These are phyloP conservation scores for Labrus mixtus DNA, from an alignment of 2,113 vertebrate species.

Conservation along the genomic window DNA sequence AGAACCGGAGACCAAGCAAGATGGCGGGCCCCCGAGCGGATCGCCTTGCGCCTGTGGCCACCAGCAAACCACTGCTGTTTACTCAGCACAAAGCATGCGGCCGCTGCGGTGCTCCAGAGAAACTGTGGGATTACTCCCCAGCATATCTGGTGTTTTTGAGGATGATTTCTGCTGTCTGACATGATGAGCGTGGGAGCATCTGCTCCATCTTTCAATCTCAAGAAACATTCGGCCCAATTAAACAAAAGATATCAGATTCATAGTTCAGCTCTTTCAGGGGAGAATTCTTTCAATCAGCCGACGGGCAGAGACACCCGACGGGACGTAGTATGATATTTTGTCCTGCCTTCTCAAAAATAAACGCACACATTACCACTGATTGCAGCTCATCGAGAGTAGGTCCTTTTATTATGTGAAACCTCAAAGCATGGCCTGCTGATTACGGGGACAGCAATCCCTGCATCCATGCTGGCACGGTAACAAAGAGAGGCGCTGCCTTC, in stretches of 20 bases:
- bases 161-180: constrained; percentile 14
- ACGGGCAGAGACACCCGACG: neutral
- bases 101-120: constrained; percentile 15
- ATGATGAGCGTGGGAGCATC: neutral
- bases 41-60: constrained; percentile 45
- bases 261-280: neutral
- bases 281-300: constrained; percentile 27
- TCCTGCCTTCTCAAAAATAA: constrained; percentile 62
- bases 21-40: constrained; percentile 16
- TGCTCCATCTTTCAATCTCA: constrained; percentile 25
- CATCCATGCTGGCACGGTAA: constrained; percentile 34
- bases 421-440: constrained; percentile 59
- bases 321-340: constrained; percentile 53
- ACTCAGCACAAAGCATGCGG: constrained; percentile 56
- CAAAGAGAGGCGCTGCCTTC: constrained; percentile 36
- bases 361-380: constrained; percentile 63
- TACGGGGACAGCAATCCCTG: constrained; percentile 45
- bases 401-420: constrained; percentile 57
- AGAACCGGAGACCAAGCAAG: constrained; percentile 56
- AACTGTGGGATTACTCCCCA: constrained; percentile 20
- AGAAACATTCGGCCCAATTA: constrained; percentile 12
- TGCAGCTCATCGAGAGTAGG: constrained; percentile 54
- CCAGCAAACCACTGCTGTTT: constrained; percentile 42
- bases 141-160: neutral
- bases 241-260: constrained; percentile 44